A percentile compares a stretch with the other conserved stretches of the same genome.
Evolutionary conservation across 2,888 invertebrate species (phyloP).

Genomic region (Theretra japonica): DNA sequence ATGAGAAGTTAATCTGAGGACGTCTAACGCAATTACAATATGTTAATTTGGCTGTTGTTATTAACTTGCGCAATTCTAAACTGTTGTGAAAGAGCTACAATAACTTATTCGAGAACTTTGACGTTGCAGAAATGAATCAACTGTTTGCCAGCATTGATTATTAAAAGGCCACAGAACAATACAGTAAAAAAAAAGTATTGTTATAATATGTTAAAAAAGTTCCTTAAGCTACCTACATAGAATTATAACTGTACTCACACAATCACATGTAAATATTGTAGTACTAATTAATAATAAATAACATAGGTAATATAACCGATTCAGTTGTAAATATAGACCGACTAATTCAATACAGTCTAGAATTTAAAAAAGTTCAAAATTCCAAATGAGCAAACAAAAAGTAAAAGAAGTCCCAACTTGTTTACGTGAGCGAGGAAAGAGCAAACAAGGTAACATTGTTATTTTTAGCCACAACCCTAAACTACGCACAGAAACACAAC

Average conservation of each 20-base stretch:
- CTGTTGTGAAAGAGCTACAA: not conserved
- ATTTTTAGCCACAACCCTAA: not conserved
- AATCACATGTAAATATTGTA: too few species aligned
- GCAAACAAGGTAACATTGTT: not conserved
- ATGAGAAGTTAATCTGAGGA: slow-evolving; percentile 62
- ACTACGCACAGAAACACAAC: not conserved
- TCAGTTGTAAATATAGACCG: too few species aligned
- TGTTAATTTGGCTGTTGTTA: slow-evolving; percentile 53
- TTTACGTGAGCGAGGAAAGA: not conserved
- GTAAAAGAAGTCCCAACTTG: not conserved
- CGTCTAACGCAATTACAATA: slow-evolving; percentile 62
- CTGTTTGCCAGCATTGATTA: not conserved
- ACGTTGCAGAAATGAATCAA: not conserved
- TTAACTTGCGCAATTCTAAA: slow-evolving; percentile 2
- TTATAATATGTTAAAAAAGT: too few species aligned
- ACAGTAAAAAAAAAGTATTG: too few species aligned
- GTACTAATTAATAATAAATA: too few species aligned
- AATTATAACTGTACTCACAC: too few species aligned
- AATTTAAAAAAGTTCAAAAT: too few species aligned
- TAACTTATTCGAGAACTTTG: not conserved
- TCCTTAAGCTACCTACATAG: too few species aligned
- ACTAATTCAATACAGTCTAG: too few species aligned
- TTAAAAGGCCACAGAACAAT: too few species aligned
- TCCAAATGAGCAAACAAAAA: not conserved
- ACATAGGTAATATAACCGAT: too few species aligned